Evolutionary conservation across 2,113 vertebrate species (phyloP), one percentile per base, ranked within the genome.

Genomic region (Psettodes erumei): DNA sequence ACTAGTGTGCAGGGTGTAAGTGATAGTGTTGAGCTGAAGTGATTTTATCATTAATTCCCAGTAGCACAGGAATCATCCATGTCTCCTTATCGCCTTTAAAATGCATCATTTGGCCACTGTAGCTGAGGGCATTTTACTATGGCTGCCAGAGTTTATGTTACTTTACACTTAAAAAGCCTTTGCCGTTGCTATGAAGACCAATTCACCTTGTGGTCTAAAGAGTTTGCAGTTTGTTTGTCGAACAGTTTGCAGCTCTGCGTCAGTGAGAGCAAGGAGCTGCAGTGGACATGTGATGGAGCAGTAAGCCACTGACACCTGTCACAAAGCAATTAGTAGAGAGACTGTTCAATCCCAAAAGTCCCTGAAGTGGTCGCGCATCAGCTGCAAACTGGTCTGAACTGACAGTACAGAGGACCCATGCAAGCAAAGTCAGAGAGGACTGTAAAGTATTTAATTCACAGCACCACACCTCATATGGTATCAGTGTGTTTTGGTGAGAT

Each of bases 401-500:
- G 60, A 77, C 56, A 62, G 28, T 23, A 50, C 38, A 33, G 30
- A 69, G 55, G 37, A 55, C 19, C 42, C 10, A 74, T n/a, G 45
- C 3, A 54, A 48, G 42, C 16, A n/a, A 54, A 54, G 42, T 18
- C 45, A 27, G 48, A 51, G 32, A 21, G 45, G 53, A 62, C 43
- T 74, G 60, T 71, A 62, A 54, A 9, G 40, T 60, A 48, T 79
- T 79, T 62, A 48, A 75, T 6, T 27, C 45, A 32, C 42, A 55
- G 28, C 30, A 35, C 33, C 47, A 62, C 71, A 73, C 62, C 50
- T 30, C 76, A 43, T 60, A 35, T 43, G 55, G 38, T 68, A 73
- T 69, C 42, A 12, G 50, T 62, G 71, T 69, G 72, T 71, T 81
- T 72, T 45, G 47, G 40, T 71, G 66, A 62, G 35, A 58, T 59